Base-by-base conservation (phyloP, 2,888 invertebrate genomes). In the Diaprepes abbreviatus region DNA sequence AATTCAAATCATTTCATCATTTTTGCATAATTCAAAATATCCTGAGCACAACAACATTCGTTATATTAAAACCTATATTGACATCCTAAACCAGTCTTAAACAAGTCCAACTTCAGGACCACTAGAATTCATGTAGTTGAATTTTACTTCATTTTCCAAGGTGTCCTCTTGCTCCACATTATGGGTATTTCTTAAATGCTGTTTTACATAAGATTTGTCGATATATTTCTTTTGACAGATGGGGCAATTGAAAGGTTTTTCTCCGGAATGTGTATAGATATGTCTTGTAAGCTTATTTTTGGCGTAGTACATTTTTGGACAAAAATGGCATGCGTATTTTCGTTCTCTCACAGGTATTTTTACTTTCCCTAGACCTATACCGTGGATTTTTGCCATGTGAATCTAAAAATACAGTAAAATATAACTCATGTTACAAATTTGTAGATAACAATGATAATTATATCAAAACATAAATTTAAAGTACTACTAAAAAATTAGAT, bases 251-350 rank as follows among this genome's bases (percentile, higher is more conserved):
- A 77, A 80, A 0, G 79, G 80, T 66, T 78, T 79, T 21, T 78
- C 79, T 1, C 79, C 79, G 2, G 78, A 74, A 54, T 80, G 81
- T 0, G 78, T 77, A 58, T 78, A 79, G 58, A 78, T 59, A 64
- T 81, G 80, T 33, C 80, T 70, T n/a, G 76, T 77, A 36, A 81
- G 70, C 66, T 80, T 80, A 40, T 78, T 77, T 66, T 78, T 80
- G 2, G 77, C 79, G 58, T 74, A 79, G 63, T 78, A 81, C 1
- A 85, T 83, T 74, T 87, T 88, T 0, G 79, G 76, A 55, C 81
- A 81, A 12, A 79, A 71, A 36, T 79, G 76, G 64, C 81, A 81
- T 14, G 75, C 69, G 57, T 77, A 79, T 40, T 79, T 80, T 16
- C 78, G 74, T 84, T 86, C 36, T 82, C 85, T 74, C 0, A 75